phyloP scores from a whole-genome alignment of 2,888 invertebrate genomes.

The Eristalis tenax region DNA sequence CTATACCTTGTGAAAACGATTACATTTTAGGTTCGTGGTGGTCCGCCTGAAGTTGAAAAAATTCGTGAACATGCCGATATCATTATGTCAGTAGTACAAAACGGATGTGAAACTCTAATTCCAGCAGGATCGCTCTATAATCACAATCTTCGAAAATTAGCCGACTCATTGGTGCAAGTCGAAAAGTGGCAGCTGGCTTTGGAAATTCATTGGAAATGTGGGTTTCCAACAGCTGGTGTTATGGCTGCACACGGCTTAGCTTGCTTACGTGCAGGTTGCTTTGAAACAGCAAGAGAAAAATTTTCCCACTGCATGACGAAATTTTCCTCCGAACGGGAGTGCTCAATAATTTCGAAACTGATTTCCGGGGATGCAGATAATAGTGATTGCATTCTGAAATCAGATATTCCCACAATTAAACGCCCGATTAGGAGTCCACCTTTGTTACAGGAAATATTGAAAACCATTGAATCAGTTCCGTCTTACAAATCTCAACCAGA shows the following conservation, averaged over 20 bases:
- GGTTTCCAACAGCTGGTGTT: constrained; percentile 88
- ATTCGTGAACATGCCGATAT: constrained; percentile 85
- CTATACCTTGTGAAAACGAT: background rate
- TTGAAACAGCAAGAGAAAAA: constrained; percentile 82
- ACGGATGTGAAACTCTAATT: constrained; percentile 81
- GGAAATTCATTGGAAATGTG: constrained; percentile 93
- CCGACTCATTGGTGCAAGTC: constrained; percentile 88
- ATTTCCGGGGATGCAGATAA: constrained; percentile 46
- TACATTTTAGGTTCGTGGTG: constrained; percentile 79
- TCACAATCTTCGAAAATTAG: constrained; percentile 86
- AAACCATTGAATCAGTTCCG: constrained; percentile 84
- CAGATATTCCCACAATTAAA: constrained; percentile 74
- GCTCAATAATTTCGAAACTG: constrained; percentile 75
- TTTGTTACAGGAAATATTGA: constrained; percentile 86
- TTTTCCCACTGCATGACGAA: constrained; percentile 79
- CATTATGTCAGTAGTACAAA: constrained; percentile 83
- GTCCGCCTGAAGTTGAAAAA: constrained; percentile 83
- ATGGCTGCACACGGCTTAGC: constrained; percentile 95
- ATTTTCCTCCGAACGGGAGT: constrained; percentile 76
- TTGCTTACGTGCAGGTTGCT: constrained; percentile 90
- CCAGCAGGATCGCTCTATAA: constrained; percentile 78
- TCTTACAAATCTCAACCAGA: constrained; percentile 78
- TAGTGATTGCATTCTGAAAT: constrained; percentile 65
- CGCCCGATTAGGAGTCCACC: constrained; percentile 86
- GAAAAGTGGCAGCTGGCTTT: constrained; percentile 93